Base-by-base conservation (phyloP, 1,140 invertebrate species). In the Lepidostoma basale region DNA sequence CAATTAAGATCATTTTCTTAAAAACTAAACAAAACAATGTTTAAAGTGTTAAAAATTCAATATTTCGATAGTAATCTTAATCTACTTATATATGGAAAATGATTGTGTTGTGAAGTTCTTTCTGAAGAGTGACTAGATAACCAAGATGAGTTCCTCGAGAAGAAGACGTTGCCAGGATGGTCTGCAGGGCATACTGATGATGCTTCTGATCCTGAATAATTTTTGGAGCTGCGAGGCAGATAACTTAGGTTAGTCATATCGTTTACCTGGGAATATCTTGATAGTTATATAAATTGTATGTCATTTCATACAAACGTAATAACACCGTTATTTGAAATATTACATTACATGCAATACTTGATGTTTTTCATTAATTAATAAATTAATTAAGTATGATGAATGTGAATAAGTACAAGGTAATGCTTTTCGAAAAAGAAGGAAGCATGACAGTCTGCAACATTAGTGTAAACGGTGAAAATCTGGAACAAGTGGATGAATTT, bases 201-300 rank as follows among this genome's bases (percentile, higher is more conserved):
- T 64, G 3, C 18, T 64, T 14, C 6, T 64, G 18, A 3, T 64
- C n/a, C 25, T 42, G 18, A 52, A 16, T 4, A 52, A 28, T 22
- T 16, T 20, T 1, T 16, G 28, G 22, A 23, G 26, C 45, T 47
- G 42, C 18, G 33, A 44, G 14, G 62, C 62, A 28, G 62, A 64
- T 14, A 64, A 64, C 36, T 52, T 64, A 49, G 62, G 62, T 64
- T 64, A 64, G 62, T 64, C 49, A 52, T 64, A 64, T 64, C 62
- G 62, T 64, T 64, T 64, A 64, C 62, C 62, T 64, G 62, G 20
- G 62, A 64, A 12, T 1, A 52, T 12, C n/a, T 12, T 22, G 4
- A 23, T 44, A 44, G 2, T 44, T 2, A 23, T 47, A 3, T 45
- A 5, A 18, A 3, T 10, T 22, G 42, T 47, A 20, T 47, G 4